Evolutionary conservation across 2,113 vertebrate species (phyloP).

Genomic region (Tragulus kanchil): DNA sequence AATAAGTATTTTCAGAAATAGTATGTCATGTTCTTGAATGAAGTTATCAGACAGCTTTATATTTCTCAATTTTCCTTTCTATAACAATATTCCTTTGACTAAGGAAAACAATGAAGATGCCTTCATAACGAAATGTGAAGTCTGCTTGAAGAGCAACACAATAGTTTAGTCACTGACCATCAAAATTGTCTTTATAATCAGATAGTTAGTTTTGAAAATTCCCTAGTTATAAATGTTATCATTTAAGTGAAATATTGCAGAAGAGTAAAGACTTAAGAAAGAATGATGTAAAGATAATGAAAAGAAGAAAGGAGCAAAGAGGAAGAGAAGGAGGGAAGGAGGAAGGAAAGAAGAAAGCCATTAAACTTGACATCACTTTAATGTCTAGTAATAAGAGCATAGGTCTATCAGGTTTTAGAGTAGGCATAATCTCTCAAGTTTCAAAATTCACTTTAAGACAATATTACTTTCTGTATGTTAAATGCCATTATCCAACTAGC

Average conservation of each 20-base stretch:
- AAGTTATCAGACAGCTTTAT: background rate
- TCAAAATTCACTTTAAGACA: background rate
- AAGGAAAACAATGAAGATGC: background rate
- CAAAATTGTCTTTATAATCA: slow-evolving; percentile 48
- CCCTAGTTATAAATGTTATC: background rate
- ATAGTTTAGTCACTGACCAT: background rate
- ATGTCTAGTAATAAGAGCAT: background rate
- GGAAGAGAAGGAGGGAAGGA: background rate
- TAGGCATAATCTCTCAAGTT: background rate
- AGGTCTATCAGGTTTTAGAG: background rate
- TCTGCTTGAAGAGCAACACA: background rate
- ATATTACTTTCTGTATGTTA: background rate
- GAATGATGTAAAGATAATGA: background rate
- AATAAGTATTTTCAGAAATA: slow-evolving; percentile 42
- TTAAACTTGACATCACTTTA: background rate
- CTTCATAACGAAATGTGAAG: background rate
- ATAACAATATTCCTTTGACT: background rate
- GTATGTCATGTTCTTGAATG: background rate
- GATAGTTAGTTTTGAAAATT: background rate
- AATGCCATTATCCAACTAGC: background rate
- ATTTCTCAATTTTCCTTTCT: background rate
- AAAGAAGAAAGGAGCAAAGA: background rate
- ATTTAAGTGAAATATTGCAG: background rate
- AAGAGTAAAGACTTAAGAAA: background rate
- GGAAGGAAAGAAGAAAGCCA: background rate